These are phyloP conservation scores for Notodonta dromedarius DNA, from an alignment of 2,888 invertebrate species.

Conservation along the genomic window DNA sequence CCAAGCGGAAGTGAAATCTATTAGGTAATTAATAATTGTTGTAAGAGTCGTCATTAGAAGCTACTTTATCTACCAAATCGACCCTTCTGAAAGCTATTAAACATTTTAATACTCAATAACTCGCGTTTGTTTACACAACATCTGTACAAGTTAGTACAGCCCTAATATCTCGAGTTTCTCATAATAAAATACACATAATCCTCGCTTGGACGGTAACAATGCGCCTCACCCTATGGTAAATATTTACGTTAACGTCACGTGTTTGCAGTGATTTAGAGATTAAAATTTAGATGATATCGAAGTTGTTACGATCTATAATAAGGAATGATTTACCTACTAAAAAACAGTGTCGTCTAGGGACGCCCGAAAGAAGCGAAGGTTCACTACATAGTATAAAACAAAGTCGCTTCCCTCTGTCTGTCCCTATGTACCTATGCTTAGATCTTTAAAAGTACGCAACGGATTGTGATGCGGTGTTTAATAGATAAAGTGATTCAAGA, in stretches of 20 bases:
- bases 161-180: constrained; percentile 57
- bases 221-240: constrained; percentile 62
- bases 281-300: neutral
- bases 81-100: constrained; percentile 33
- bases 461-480: too few species aligned
- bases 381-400: too few species aligned
- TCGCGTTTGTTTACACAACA: constrained; percentile 35
- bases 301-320: neutral
- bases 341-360: too few species aligned
- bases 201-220: constrained; percentile 37
- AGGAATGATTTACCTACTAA: neutral
- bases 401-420: too few species aligned
- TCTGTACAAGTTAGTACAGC: constrained; percentile 26
- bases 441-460: too few species aligned
- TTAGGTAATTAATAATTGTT: too few species aligned
- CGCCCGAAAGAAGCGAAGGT: too few species aligned
- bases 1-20: too few species aligned
- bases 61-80: neutral
- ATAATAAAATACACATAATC: constrained; percentile 73
- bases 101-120: constrained; percentile 10
- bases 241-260: constrained; percentile 69
- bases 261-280: constrained; percentile 51
- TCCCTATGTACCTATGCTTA: too few species aligned
- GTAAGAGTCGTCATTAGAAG: neutral
- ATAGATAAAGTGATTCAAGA: too few species aligned